Base-by-base conservation (phyloP, 2,113 vertebrate genomes). In the Nettapus auritus region DNA sequence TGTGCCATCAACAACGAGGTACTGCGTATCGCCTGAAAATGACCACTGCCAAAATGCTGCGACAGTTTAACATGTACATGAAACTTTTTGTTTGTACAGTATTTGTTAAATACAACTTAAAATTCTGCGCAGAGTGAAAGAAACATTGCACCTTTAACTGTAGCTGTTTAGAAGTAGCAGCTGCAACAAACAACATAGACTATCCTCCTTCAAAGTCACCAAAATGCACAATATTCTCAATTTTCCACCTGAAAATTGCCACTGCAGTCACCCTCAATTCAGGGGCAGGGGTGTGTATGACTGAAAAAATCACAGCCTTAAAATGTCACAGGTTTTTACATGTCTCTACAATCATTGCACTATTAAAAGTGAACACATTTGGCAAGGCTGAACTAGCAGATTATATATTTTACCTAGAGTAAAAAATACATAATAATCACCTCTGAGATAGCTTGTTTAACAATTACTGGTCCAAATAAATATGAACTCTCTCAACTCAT, bases 1-100 rank as follows among this genome's bases (percentile, higher is more conserved):
- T 74, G 97, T 98, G 98, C 98, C 98, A 95, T 94, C 89, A 92
- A 88, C 93, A 89, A 83, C 67, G 96, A 97, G 95, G 97, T 97
- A 97, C 96, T 8, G 21, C 8, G 85, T 76, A 92, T 60, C 18
- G 31, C 93, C 94, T 92, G 89, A 86, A 97, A 97, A 92, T n/a
- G 86, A 95, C 86, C 92, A 75, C 94, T 96, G 94, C 95, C 81
- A 92, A 79, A 93, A 93, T 73, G 93, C 82, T 81, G 85, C 74
- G 84, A 97, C 93, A 96, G 83, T 89, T 48, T 48, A 96, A 97
- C 88, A 84, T 38, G 94, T 91, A 50, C 28, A 79, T 79, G 91
- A 91, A 94, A 89, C 95, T 90, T 97, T 94, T 70, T 14, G 80
- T 92, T 96, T 77, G 92, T 90, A 96, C 92, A 87, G 4, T 74